These are phyloP conservation scores for Heliocidaris erythrogramma DNA, from an alignment of 35 echinoderm and acorn worm genomes.

Conservation along the genomic window DNA sequence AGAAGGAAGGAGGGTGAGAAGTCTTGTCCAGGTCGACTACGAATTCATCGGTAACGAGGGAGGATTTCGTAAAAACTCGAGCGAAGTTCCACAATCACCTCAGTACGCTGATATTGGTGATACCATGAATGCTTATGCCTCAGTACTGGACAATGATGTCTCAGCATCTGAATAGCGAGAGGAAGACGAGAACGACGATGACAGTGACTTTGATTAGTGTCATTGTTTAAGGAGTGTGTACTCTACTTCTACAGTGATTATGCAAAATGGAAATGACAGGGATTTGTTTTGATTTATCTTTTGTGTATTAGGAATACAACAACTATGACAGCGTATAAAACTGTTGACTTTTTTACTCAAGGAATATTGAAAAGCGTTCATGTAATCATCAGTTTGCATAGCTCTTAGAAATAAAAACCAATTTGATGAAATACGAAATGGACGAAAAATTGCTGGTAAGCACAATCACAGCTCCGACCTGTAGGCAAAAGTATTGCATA, in stretches of 20 bases:
- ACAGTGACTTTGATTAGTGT: neutral
- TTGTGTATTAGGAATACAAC: too few relatives aligned
- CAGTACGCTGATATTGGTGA: conserved; percentile 34
- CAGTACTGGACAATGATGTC: neutral
- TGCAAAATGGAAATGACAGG: too few relatives aligned
- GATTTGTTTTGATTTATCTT: too few relatives aligned
- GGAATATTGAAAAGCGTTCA: too few relatives aligned
- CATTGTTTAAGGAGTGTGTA: neutral
- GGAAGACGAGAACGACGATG: neutral
- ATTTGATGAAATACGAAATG: too few relatives aligned
- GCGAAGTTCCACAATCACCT: neutral
- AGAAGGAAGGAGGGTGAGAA: neutral
- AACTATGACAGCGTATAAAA: too few relatives aligned
- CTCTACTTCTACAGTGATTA: neutral
- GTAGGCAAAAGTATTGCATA: too few relatives aligned
- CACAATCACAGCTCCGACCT: too few relatives aligned
- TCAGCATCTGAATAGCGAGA: neutral
- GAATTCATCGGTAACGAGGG: neutral
- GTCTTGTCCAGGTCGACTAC: neutral
- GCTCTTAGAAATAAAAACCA: too few relatives aligned
- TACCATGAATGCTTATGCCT: neutral
- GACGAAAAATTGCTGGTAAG: too few relatives aligned
- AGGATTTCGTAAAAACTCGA: neutral
- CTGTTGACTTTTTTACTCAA: too few relatives aligned
- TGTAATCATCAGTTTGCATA: too few relatives aligned